phyloP scores from a whole-genome alignment of 2,888 invertebrate species.

The Caenorhabditis becei region DNA sequence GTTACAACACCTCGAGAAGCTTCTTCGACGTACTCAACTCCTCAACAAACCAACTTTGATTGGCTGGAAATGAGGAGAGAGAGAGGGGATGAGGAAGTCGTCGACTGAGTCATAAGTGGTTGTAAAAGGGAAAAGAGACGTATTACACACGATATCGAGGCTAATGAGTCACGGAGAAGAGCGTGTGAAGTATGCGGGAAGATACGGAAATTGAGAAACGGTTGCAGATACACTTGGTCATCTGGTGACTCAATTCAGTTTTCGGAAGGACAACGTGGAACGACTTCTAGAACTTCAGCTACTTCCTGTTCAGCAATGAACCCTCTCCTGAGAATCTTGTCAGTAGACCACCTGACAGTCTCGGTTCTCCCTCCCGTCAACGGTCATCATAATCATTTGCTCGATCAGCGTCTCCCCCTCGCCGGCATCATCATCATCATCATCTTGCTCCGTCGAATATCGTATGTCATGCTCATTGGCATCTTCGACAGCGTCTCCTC shows the following conservation, averaged over 20 bases:
- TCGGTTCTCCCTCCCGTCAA: background rate
- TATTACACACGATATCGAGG: constrained; percentile 17
- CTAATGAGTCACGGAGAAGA: constrained; percentile 22
- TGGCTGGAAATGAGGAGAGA: constrained; percentile 7
- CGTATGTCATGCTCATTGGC: constrained; percentile 32
- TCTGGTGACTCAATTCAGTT: background rate
- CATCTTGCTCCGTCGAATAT: constrained; percentile 18
- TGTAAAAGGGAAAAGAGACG: constrained; percentile 22
- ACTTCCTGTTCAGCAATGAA: too few species aligned
- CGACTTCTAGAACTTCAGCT: too few species aligned
- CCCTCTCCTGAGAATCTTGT: too few species aligned
- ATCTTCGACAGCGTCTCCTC: background rate
- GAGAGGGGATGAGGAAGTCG: constrained; percentile 8
- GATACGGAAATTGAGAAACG: constrained; percentile 5
- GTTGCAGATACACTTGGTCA: background rate
- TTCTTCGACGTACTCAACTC: background rate
- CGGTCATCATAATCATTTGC: background rate
- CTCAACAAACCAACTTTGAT: constrained; percentile 13
- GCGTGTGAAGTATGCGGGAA: constrained; percentile 3
- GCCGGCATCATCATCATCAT: background rate
- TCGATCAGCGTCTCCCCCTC: constrained; percentile 3
- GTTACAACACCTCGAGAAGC: constrained; percentile 7
- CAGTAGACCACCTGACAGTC: too few species aligned
- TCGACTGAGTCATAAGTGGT: constrained; percentile 29
- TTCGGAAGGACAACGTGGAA: background rate